phyloP scores from a whole-genome alignment of 2,797 vertebrate species.

The Sylvia borin region DNA sequence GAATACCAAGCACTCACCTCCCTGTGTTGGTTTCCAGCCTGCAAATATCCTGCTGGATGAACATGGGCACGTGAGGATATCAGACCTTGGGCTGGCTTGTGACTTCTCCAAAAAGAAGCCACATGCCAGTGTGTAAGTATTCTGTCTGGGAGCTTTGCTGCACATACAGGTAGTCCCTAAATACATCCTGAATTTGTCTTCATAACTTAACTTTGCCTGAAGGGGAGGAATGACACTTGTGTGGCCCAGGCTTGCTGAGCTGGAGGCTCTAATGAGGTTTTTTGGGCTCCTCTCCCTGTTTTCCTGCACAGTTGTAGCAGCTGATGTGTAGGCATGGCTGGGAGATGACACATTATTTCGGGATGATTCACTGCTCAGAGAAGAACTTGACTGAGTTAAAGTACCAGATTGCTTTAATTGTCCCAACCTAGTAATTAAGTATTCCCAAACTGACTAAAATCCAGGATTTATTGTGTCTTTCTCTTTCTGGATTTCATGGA shows the following conservation, averaged over 20 bases:
- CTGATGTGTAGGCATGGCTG: constrained; percentile 70
- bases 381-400: constrained; percentile 43
- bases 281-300: constrained; percentile 1
- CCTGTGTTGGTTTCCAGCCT: constrained; percentile 78
- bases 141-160: accelerated
- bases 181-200: not conserved
- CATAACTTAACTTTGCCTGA: not conserved
- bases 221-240: not conserved
- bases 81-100: constrained; percentile 94
- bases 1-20: not conserved
- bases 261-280: not conserved
- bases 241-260: not conserved
- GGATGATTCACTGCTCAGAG: constrained; percentile 59
- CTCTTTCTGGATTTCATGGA: not conserved
- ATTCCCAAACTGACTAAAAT: not conserved
- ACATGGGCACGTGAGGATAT: constrained; percentile 94
- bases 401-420: constrained; percentile 55
- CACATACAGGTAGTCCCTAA: not conserved
- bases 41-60: constrained; percentile 97
- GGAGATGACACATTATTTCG: constrained; percentile 43
- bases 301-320: constrained; percentile 54
- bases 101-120: constrained; percentile 99
- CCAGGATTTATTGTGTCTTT: not conserved
- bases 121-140: constrained; percentile 95
- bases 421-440: constrained; percentile 36